These are phyloP conservation scores for Rhyzopertha dominica DNA, from an alignment of 1,140 invertebrate species.

Conservation along the genomic window DNA sequence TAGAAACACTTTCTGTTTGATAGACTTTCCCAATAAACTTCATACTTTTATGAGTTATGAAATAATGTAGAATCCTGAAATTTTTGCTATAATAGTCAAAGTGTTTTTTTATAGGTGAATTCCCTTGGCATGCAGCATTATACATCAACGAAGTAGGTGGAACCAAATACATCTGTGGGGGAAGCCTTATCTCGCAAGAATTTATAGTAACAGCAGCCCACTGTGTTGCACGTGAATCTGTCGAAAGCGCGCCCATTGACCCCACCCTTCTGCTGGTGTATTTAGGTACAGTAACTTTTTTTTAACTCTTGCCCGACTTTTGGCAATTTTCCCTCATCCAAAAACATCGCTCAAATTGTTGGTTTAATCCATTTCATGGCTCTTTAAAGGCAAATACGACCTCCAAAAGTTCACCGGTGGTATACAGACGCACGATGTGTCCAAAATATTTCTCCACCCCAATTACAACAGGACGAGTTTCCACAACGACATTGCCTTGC, in stretches of 20 bases:
- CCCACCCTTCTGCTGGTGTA: slow-evolving; percentile 29
- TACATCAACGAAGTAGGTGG: slow-evolving; percentile 30
- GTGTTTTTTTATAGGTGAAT: slow-evolving; percentile 35
- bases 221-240: slow-evolving; percentile 36
- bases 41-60: too few species aligned
- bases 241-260: slow-evolving; percentile 22
- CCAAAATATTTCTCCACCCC: slow-evolving; percentile 51
- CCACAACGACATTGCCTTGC: slow-evolving; percentile 54
- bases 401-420: slow-evolving; percentile 46
- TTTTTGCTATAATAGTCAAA: too few species aligned
- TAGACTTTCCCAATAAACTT: too few species aligned
- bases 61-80: too few species aligned
- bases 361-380: background rate
- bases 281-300: slow-evolving; percentile 29
- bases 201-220: slow-evolving; percentile 40
- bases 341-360: background rate
- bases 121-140: slow-evolving; percentile 42
- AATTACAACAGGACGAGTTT: slow-evolving; percentile 52
- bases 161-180: slow-evolving; percentile 38
- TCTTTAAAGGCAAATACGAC: slow-evolving; percentile 51
- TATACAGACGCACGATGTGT: slow-evolving; percentile 44
- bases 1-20: too few species aligned
- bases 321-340: background rate
- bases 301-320: background rate
- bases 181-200: slow-evolving; percentile 31